Conservation (phyloP, 2,113 vertebrate genomes). For the Leiothrix lutea region DNA sequence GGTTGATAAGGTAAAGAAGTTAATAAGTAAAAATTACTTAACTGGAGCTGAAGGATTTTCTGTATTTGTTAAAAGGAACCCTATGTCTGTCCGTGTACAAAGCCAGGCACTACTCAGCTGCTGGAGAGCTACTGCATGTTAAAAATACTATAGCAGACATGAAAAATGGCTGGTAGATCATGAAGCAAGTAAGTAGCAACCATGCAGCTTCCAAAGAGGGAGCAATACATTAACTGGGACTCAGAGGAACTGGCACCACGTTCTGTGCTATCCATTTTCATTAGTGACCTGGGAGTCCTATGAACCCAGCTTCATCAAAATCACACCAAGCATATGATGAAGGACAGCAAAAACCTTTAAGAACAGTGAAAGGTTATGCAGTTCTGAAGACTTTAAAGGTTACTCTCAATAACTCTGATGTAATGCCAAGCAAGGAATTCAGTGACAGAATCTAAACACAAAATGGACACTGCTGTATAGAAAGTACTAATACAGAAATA, state of each 20-base stretch:
- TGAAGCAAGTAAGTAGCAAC: neutral
- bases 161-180: neutral
- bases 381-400: conserved; percentile 5
- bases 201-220: neutral
- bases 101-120: neutral
- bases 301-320: neutral
- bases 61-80: neutral
- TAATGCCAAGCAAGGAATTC: neutral
- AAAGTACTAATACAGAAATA: neutral
- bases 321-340: neutral
- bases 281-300: neutral
- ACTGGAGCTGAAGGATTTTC: neutral
- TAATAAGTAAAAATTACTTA: neutral
- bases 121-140: neutral
- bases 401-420: neutral
- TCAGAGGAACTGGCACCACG: neutral
- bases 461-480: neutral
- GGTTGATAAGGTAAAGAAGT: neutral
- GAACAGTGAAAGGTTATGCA: neutral
- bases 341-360: neutral
- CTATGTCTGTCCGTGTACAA: neutral
- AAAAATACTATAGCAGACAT: neutral
- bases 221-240: neutral
- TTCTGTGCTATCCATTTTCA: neutral
- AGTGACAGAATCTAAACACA: neutral